These are phyloP conservation scores for Tympanoctomys barrerae DNA, from an alignment of 2,797 vertebrate genomes.

Conservation along the genomic window DNA sequence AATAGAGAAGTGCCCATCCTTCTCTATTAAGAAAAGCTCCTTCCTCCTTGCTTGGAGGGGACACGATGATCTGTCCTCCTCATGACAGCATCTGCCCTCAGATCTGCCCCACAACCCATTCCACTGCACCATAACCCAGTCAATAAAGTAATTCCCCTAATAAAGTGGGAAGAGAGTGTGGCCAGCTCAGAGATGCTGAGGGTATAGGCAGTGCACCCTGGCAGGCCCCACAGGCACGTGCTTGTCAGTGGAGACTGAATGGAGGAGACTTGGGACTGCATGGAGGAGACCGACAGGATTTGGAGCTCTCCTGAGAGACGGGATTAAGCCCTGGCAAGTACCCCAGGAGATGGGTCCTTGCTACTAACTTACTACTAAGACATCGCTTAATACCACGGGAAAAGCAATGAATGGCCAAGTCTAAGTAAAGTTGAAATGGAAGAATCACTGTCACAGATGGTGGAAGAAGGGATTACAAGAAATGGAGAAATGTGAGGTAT, in stretches of 20 bases:
- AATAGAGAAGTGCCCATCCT: not conserved
- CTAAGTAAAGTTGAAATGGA: not conserved
- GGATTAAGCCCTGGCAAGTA: not conserved
- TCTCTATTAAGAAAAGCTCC: not conserved
- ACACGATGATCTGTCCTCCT: not conserved
- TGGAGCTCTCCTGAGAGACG: not conserved
- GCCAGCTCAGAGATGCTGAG: not conserved
- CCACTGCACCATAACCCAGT: not conserved
- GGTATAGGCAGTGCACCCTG: fast-evolving
- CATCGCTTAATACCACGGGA: not conserved
- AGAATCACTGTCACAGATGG: not conserved
- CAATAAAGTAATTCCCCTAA: not conserved
- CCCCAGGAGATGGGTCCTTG: not conserved
- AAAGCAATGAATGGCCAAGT: not conserved
- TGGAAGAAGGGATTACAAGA: not conserved
- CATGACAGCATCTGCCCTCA: fast-evolving
- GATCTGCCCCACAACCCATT: not conserved
- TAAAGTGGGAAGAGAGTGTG: not conserved
- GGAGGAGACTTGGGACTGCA: too few species aligned
- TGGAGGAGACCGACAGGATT: not conserved
- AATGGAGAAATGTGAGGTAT: not conserved
- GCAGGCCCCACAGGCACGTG: not conserved
- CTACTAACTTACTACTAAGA: not conserved
- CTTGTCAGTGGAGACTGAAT: not conserved
- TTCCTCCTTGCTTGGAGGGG: not conserved